Percentiles rank a stretch among this genome's conserved stretches.
These are phyloP conservation scores for Micromesistius poutassou DNA, from an alignment of 2,797 vertebrate species.

Conservation along the genomic window DNA sequence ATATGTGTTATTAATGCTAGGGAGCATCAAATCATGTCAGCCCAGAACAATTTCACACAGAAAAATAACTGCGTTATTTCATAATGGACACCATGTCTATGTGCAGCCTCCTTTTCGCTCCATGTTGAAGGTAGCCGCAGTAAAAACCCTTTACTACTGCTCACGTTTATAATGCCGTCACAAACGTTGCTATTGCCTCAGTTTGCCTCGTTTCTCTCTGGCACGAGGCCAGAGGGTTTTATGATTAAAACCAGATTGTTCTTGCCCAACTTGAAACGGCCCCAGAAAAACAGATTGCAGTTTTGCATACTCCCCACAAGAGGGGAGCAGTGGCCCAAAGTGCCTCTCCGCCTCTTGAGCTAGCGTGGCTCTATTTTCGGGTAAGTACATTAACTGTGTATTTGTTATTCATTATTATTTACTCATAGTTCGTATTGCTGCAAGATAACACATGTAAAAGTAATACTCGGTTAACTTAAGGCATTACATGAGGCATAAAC, in stretches of 20 bases:
- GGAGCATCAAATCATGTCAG: background rate
- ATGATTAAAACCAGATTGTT: slow-evolving; percentile 80
- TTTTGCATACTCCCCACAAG: slow-evolving; percentile 73
- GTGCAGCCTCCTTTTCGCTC: slow-evolving; percentile 20
- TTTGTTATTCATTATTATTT: background rate
- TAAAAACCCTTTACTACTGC: background rate
- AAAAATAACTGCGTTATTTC: slow-evolving; percentile 24
- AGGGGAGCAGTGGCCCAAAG: slow-evolving; percentile 60
- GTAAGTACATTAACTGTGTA: background rate
- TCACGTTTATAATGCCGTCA: slow-evolving; percentile 63
- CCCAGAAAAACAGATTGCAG: slow-evolving; percentile 69
- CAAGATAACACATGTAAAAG: background rate
- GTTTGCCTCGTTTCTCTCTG: slow-evolving; percentile 63
- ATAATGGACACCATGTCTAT: slow-evolving; percentile 4
- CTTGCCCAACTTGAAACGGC: slow-evolving; percentile 55
- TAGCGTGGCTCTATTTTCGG: background rate
- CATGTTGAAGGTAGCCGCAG: slow-evolving; percentile 12
- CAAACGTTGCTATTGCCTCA: slow-evolving; percentile 57
- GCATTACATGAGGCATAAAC: background rate
- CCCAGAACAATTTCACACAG: slow-evolving; percentile 14
- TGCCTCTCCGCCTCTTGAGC: slow-evolving; percentile 18
- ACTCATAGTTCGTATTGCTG: background rate
- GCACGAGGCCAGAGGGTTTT: slow-evolving; percentile 64
- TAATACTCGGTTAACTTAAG: background rate
- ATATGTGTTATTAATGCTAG: no score